Evolutionary conservation across 37 sponge, comb jelly and placozoan genomes (phyloP).

Genomic region (Oopsacas minuta): DNA sequence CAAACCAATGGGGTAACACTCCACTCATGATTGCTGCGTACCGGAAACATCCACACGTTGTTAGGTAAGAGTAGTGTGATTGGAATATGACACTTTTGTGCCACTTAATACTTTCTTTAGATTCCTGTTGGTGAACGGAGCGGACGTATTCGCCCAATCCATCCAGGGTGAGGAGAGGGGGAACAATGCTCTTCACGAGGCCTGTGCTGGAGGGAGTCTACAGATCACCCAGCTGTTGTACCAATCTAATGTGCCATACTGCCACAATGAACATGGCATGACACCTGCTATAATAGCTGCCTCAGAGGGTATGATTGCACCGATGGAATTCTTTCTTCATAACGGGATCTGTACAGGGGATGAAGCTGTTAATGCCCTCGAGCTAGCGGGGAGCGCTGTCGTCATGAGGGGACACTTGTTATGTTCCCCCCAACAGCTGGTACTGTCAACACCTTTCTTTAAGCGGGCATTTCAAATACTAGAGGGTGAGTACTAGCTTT

Average conservation of each 20-base stretch:
- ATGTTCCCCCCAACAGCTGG: background rate
- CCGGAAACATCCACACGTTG: background rate
- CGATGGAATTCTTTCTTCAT: background rate
- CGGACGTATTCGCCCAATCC: background rate
- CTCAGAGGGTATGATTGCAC: background rate
- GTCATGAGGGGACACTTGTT: background rate
- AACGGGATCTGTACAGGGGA: background rate
- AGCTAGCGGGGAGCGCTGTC: background rate
- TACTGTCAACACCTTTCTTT: background rate
- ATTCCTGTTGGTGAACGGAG: background rate
- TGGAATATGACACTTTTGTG: too few relatives aligned
- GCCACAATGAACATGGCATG: background rate
- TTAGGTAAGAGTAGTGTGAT: too few relatives aligned
- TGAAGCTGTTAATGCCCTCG: background rate
- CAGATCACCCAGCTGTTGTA: background rate
- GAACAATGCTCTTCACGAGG: background rate
- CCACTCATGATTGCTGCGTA: conserved; percentile 3
- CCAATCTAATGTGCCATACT: background rate
- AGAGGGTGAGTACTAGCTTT: background rate
- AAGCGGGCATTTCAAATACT: conserved; percentile 6
- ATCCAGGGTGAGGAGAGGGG: background rate
- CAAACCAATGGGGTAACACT: conserved; percentile 17
- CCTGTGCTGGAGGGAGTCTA: background rate
- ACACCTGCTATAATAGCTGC: background rate
- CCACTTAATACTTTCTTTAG: background rate